Evolutionary conservation across 2,797 vertebrate genomes (phyloP).

Genomic region (Rhinichthys osculus): DNA sequence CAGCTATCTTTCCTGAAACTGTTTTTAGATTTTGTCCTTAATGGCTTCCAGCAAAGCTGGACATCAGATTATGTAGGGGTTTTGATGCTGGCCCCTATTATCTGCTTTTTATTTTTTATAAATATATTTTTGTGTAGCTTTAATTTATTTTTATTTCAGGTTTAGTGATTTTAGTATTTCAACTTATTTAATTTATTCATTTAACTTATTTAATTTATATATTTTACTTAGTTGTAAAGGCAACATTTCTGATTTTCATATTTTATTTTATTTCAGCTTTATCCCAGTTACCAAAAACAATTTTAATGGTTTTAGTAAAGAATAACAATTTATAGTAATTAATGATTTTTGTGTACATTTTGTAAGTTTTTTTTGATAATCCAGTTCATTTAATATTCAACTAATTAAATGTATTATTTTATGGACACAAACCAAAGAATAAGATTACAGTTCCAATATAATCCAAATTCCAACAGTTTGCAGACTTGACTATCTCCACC

Average conservation of each 20-base stretch:
- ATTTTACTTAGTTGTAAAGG: not conserved
- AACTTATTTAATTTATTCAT: not conserved
- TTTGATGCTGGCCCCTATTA: not conserved
- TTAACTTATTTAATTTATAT: not conserved
- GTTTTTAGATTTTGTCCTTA: not conserved
- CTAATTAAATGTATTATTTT: not conserved
- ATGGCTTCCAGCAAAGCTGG: not conserved
- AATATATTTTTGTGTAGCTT: not conserved
- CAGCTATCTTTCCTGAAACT: constrained; percentile 3
- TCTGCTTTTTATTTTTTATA: not conserved
- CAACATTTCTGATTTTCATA: not conserved
- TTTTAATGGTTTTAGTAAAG: not conserved
- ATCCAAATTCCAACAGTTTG: not conserved
- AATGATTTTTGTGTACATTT: not conserved
- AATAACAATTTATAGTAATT: not conserved
- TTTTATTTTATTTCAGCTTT: not conserved
- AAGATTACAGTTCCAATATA: not conserved
- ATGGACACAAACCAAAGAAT: not conserved
- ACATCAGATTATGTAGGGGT: not conserved
- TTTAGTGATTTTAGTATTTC: not conserved
- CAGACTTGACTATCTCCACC: not conserved
- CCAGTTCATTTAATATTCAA: not conserved
- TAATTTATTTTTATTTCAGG: not conserved
- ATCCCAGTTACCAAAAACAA: not conserved
- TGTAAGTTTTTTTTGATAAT: not conserved